Evolutionary conservation across 2,888 invertebrate species (phyloP).

Genomic region (Parnassius mnemosyne): DNA sequence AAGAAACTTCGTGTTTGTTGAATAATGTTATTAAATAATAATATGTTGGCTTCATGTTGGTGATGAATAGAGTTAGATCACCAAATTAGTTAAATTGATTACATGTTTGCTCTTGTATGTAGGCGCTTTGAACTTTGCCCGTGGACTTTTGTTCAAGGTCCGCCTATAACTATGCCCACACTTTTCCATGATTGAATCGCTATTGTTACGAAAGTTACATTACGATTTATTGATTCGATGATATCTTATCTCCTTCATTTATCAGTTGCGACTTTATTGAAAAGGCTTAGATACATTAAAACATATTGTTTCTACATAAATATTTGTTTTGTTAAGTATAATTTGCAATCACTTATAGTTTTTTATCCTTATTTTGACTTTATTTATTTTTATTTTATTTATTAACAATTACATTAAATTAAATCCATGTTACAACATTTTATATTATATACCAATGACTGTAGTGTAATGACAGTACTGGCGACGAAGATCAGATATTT

Average conservation of each 20-base stretch:
- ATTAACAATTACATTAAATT: too few relatives aligned
- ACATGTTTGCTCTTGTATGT: too few relatives aligned
- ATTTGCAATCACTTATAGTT: not conserved
- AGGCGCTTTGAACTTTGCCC: not conserved
- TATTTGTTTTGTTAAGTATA: constrained; percentile 1
- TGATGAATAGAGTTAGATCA: too few relatives aligned
- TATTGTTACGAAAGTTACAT: constrained; percentile 49
- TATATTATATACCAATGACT: too few relatives aligned
- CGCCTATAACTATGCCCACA: constrained; percentile 24
- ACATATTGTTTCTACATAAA: constrained; percentile 29
- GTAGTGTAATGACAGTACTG: too few relatives aligned
- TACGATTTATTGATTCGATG: constrained; percentile 68
- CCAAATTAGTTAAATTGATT: too few relatives aligned
- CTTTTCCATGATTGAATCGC: constrained; percentile 20
- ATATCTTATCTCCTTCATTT: constrained; percentile 68
- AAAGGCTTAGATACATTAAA: constrained; percentile 37
- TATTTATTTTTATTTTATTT: too few relatives aligned
- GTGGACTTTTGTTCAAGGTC: not conserved
- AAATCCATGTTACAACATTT: too few relatives aligned
- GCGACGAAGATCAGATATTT: too few relatives aligned
- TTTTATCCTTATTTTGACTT: not conserved
- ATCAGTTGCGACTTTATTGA: constrained; percentile 47
- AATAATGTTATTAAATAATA: too few relatives aligned
- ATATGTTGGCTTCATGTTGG: too few relatives aligned
- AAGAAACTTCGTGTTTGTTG: too few relatives aligned